These are phyloP conservation scores for Cygnus atratus DNA, from an alignment of 2,113 vertebrate genomes.

Conservation along the genomic window DNA sequence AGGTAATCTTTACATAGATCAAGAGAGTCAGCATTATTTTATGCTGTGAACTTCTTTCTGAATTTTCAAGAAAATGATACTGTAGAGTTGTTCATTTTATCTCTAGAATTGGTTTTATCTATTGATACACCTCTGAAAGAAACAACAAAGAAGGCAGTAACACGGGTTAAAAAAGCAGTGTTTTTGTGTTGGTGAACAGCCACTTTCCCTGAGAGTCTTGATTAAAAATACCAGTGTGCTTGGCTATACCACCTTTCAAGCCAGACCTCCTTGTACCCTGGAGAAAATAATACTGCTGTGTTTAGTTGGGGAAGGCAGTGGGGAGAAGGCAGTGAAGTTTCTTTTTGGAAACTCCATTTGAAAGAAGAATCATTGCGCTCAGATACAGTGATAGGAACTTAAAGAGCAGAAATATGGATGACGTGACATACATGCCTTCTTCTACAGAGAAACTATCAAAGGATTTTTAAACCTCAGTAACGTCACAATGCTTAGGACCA, in stretches of 20 bases:
- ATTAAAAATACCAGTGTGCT: not conserved
- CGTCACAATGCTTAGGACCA: conserved; percentile 33
- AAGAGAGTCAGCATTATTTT: not conserved
- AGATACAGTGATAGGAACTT: not conserved
- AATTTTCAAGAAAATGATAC: not conserved
- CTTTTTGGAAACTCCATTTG: not conserved
- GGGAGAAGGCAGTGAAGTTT: not conserved
- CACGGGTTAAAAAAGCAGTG: not conserved
- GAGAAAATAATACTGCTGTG: not conserved
- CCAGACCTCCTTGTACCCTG: not conserved
- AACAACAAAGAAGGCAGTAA: not conserved
- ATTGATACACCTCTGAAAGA: not conserved
- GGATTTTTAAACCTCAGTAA: not conserved
- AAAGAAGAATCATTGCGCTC: not conserved
- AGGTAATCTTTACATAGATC: not conserved
- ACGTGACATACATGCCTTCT: not conserved
- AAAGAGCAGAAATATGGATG: not conserved
- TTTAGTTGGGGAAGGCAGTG: not conserved
- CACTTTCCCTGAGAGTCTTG: not conserved
- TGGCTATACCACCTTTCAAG: not conserved
- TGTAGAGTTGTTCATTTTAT: not conserved
- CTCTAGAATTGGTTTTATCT: not conserved
- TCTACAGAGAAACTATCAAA: conserved; percentile 61
- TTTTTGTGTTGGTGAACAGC: not conserved
- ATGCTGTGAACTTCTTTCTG: not conserved